A percentile compares a stretch with the other conserved stretches of the same genome.
These are phyloP conservation scores for Psammodynastes pulverulentus DNA, from an alignment of 2,113 vertebrate genomes.

Conservation along the genomic window DNA sequence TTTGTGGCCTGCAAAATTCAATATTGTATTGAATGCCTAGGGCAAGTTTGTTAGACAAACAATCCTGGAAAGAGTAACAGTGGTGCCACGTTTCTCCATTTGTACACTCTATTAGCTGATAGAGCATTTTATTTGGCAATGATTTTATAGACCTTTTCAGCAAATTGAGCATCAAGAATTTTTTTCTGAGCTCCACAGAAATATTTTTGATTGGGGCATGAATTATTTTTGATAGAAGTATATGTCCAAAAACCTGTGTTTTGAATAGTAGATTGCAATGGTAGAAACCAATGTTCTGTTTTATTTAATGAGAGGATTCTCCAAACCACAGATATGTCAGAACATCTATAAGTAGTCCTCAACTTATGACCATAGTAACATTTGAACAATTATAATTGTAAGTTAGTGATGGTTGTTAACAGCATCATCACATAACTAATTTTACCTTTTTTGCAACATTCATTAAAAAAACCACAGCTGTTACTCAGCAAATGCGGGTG, in stretches of 20 bases:
- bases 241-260: background rate
- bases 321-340: background rate
- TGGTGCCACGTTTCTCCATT: background rate
- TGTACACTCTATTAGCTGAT: background rate
- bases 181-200: background rate
- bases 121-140: background rate
- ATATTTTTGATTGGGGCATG: background rate
- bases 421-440: background rate
- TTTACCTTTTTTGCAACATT: background rate
- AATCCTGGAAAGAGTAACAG: background rate
- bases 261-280: background rate
- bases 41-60: background rate
- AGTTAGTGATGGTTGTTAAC: background rate
- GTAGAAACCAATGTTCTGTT: background rate
- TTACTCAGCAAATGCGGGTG: background rate
- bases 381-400: background rate
- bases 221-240: background rate
- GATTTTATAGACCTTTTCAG: background rate
- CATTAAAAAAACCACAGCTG: background rate
- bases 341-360: background rate
- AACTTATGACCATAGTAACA: background rate
- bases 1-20: background rate
- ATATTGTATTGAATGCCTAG: background rate
- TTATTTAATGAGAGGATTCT: background rate
- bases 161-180: background rate